Evolutionary conservation across 2,113 vertebrate species (phyloP), one percentile per base, ranked within the genome.

Genomic region (Chlamydotis undulata): DNA sequence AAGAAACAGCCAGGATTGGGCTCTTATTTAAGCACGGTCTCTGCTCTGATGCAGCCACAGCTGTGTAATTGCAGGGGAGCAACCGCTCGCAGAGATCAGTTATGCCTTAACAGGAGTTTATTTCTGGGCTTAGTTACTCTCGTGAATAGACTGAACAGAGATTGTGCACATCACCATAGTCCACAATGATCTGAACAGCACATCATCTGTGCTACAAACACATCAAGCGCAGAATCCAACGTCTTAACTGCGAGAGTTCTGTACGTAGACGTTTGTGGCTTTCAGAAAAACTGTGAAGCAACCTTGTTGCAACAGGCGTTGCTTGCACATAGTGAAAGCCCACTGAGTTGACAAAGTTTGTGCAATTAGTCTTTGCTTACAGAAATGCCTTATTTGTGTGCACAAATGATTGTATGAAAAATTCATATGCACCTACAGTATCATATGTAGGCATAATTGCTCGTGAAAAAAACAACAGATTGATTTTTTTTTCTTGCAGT

Each of bases 401-500:
- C 65, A 89, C 69, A 96, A 96, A 92, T 60, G 47, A 95, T 84
- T 79, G 47, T 69, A 94, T 87, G 74, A 97, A 96, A 96, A 94
- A 94, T 95, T 89, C 43, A 95, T 93, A 37, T 0, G 10, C 61
- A 93, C 84, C 78, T 95, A 90, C 91, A 83, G 22, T 83, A 89
- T 91, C 63, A 79, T 79, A 92, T 91, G 97, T 92, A 85, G 83
- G 56, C 23, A 22, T 94, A 95, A 96, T 81, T 86, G 65, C 70
- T 87, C 82, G 69, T 89, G 87, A 79, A 88, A 79, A 79, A 93
- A 90, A 65, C 78, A 94, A 79, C 83, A 64, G 53, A 85, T 93
- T 65, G 81, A 3, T 37, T 87, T 92, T 95, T 77, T 75, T 47
- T 82, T 12, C 79, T 92, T 88, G 63, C 63, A 83, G 83, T 76